Percentiles rank a stretch among this genome's conserved stretches.
Conservation (phyloP, 2,797 vertebrate genomes). For the Argyrosomus regius region DNA sequence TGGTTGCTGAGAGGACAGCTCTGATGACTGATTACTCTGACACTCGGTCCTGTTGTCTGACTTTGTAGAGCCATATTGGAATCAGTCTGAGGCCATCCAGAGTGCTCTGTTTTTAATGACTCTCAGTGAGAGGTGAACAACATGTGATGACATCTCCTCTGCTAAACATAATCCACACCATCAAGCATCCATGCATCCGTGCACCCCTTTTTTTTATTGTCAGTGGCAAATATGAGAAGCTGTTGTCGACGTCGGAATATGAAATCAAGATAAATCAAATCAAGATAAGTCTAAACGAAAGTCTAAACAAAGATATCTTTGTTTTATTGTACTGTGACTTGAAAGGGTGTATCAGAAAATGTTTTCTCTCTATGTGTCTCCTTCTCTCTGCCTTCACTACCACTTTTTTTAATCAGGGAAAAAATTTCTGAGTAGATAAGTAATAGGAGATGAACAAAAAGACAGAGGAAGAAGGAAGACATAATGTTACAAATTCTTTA, state of each 20-base stretch:
- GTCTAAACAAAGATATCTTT: conserved; percentile 16
- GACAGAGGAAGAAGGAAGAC: neutral
- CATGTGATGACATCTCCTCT: conserved; percentile 54
- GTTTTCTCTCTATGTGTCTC: neutral
- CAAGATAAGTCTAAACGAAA: neutral
- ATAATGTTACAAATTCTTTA: neutral
- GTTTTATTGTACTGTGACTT: neutral
- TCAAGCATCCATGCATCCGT: conserved; percentile 34
- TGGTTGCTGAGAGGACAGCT: conserved; percentile 71
- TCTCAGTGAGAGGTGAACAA: conserved; percentile 58
- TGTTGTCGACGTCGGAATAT: conserved; percentile 45
- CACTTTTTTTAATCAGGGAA: neutral
- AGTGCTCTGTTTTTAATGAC: conserved; percentile 60
- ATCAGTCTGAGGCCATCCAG: conserved; percentile 63
- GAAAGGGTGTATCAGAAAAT: neutral
- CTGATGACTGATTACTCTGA: conserved; percentile 75
- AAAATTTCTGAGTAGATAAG: neutral
- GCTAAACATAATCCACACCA: conserved; percentile 57
- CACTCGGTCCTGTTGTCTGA: conserved; percentile 67
- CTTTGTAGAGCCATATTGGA: conserved; percentile 70
- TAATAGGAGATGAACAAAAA: neutral
- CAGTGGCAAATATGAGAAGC: conserved; percentile 21
- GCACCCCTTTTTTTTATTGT: conserved; percentile 37
- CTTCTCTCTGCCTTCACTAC: neutral
- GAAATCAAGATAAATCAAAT: conserved; percentile 44